Evolutionary conservation across 2,888 invertebrate species (phyloP).

Genomic region (Heliconius aoede): DNA sequence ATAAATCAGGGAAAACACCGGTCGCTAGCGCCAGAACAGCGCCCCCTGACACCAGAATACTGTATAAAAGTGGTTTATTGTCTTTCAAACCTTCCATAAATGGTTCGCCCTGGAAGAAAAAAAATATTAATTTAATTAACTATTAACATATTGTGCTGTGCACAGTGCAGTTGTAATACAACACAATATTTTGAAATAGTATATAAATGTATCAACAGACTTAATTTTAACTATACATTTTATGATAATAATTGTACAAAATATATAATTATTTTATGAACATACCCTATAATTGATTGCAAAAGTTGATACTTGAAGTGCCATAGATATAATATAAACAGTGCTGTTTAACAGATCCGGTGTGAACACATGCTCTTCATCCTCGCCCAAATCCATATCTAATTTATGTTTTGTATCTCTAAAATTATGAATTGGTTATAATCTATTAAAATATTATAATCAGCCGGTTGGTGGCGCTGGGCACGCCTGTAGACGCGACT

Average conservation of each 20-base stretch:
- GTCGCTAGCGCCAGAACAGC: slow-evolving; percentile 93
- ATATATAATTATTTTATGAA: background rate
- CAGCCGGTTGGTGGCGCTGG: too few relatives aligned
- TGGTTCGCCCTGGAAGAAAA: slow-evolving; percentile 92
- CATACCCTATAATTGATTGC: slow-evolving; percentile 98
- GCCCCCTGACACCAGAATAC: slow-evolving; percentile 91
- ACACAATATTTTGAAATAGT: too few relatives aligned
- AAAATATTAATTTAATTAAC: background rate
- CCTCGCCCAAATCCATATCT: slow-evolving; percentile 85
- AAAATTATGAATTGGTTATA: slow-evolving; percentile 38
- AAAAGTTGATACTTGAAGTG: slow-evolving; percentile 98
- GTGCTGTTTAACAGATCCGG: slow-evolving; percentile 98
- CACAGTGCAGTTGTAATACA: too few relatives aligned
- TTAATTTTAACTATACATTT: too few relatives aligned
- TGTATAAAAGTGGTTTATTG: slow-evolving; percentile 96
- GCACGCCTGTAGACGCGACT: too few relatives aligned
- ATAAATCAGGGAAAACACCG: slow-evolving; percentile 92
- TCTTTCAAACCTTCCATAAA: slow-evolving; percentile 98
- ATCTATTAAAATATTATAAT: too few relatives aligned
- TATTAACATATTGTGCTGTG: too few relatives aligned
- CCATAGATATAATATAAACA: slow-evolving; percentile 98
- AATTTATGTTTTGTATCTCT: slow-evolving; percentile 85
- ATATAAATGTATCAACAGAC: too few relatives aligned
- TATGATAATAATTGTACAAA: too few relatives aligned
- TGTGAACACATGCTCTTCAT: slow-evolving; percentile 93